Evolutionary conservation across 2,113 vertebrate species (phyloP).

Genomic region (Tupaia chinensis): DNA sequence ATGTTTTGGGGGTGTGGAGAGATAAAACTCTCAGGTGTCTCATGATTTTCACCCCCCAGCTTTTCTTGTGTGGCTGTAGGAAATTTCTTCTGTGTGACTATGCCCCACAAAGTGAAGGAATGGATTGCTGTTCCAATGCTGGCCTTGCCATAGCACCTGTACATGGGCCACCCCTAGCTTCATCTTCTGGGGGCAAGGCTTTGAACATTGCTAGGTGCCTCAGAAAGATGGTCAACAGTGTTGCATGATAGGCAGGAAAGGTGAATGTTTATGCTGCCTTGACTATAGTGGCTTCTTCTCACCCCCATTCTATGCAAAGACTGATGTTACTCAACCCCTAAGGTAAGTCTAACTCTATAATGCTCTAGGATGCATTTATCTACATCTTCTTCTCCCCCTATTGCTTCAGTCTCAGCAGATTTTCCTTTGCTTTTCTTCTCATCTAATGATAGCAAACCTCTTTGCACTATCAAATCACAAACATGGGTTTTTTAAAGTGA

Average conservation of each 20-base stretch:
- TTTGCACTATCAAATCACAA: background rate
- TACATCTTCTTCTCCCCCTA: background rate
- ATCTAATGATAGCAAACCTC: background rate
- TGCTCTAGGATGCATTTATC: background rate
- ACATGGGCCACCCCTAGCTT: background rate
- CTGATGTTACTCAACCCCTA: background rate
- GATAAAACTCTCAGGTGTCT: fast-evolving
- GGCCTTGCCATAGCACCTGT: background rate
- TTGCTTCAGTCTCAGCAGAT: background rate
- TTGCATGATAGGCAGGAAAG: background rate
- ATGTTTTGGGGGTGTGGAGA: background rate
- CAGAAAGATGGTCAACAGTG: background rate
- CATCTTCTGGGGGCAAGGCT: too few species aligned
- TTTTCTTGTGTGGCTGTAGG: background rate
- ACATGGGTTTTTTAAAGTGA: too few species aligned
- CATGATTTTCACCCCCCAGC: background rate
- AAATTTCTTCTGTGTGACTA: background rate
- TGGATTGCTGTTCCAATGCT: background rate
- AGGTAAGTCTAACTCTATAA: background rate
- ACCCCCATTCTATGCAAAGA: background rate
- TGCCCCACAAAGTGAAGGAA: background rate
- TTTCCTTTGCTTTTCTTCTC: background rate
- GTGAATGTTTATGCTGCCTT: background rate
- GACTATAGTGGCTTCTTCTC: background rate
- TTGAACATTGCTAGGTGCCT: background rate